Conservation (phyloP, 2,113 vertebrate genomes). For the Engystomops pustulosus region DNA sequence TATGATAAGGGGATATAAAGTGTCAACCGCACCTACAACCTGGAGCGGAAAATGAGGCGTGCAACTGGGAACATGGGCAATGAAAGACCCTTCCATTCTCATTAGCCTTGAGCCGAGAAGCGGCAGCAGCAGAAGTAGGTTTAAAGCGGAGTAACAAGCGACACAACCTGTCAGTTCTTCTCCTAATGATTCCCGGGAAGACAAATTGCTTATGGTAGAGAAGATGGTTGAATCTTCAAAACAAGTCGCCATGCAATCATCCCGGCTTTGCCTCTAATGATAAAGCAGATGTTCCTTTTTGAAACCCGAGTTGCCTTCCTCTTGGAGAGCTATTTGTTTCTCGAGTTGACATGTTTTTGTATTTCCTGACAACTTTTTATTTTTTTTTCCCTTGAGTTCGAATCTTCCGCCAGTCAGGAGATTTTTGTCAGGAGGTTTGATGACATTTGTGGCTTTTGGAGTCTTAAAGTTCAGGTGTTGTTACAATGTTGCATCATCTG, state of each 20-base stretch:
- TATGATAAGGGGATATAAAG: neutral
- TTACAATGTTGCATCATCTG: neutral
- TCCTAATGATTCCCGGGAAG: constrained; percentile 60
- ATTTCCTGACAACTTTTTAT: neutral
- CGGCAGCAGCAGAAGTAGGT: constrained; percentile 16
- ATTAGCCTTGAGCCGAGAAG: constrained; percentile 29
- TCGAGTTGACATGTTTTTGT: constrained; percentile 37
- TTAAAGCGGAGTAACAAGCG: constrained; percentile 29
- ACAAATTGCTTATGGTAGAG: constrained; percentile 57
- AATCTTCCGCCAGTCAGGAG: neutral
- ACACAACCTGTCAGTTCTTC: constrained; percentile 60
- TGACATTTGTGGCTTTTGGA: neutral
- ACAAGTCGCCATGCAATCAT: constrained; percentile 6
- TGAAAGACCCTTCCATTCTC: constrained; percentile 46
- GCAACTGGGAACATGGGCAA: constrained; percentile 13
- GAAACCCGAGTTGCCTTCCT: constrained; percentile 57
- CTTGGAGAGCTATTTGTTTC: constrained; percentile 61
- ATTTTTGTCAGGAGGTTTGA: neutral
- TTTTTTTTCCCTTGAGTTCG: neutral
- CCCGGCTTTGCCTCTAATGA: constrained; percentile 57
- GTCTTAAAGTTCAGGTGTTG: neutral
- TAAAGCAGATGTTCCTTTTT: constrained; percentile 62
- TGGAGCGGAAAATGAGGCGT: neutral
- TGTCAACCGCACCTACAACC: constrained; percentile 17
- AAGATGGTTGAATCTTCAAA: constrained; percentile 62